A percentile compares a stretch with the other conserved stretches of the same genome.
These are phyloP conservation scores for Pantherophis alleghaniensis DNA, from an alignment of 2,797 vertebrate species.

Conservation along the genomic window DNA sequence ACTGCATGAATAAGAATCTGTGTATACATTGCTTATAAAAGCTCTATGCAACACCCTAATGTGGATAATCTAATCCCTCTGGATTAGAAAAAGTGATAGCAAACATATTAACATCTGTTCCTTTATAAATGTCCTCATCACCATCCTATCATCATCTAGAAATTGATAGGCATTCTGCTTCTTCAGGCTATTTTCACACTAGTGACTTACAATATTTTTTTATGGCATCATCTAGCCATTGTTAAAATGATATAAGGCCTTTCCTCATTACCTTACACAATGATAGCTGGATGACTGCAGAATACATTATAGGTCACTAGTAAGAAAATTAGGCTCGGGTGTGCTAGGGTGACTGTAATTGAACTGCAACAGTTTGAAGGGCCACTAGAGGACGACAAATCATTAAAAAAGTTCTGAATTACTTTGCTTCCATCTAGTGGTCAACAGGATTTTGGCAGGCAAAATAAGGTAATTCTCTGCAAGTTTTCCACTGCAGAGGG, in stretches of 20 bases:
- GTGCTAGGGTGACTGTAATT: not conserved
- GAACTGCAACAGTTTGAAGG: not conserved
- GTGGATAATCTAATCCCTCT: not conserved
- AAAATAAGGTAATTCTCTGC: not conserved
- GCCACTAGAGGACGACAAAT: not conserved
- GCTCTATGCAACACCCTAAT: not conserved
- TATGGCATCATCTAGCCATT: not conserved
- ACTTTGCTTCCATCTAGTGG: not conserved
- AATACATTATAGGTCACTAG: not conserved
- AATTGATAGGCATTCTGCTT: not conserved
- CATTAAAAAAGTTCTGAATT: not conserved
- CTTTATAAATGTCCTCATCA: not conserved
- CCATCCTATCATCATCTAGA: not conserved
- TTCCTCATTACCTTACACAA: not conserved
- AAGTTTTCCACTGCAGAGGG: not conserved
- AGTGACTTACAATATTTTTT: not conserved
- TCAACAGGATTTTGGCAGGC: not conserved
- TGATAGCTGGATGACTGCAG: not conserved
- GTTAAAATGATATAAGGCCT: not conserved
- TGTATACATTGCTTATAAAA: not conserved
- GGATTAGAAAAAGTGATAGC: not conserved
- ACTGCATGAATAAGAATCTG: not conserved
- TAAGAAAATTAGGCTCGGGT: not conserved
- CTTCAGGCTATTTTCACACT: not conserved
- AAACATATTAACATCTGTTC: not conserved